These are phyloP conservation scores for Heteromormyrus szaboi DNA, from an alignment of 2,797 vertebrate species.

Conservation along the genomic window DNA sequence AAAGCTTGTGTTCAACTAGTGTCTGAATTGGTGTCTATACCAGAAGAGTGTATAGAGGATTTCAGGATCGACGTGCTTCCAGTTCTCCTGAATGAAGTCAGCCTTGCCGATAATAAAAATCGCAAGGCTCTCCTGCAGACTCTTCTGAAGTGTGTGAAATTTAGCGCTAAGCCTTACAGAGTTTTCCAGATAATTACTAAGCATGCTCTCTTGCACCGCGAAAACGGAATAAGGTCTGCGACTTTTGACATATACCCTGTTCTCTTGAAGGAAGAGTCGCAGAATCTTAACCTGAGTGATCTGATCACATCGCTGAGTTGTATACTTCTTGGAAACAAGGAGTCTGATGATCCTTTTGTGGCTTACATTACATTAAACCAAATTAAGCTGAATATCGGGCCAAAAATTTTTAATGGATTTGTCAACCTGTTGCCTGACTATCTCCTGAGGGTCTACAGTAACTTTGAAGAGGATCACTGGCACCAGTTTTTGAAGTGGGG, in stretches of 20 bases:
- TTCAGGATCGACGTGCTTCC: conserved; percentile 44
- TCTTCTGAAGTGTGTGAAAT: conserved; percentile 41
- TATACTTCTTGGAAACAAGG: conserved; percentile 26
- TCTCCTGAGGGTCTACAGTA: conserved; percentile 42
- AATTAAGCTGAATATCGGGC: conserved; percentile 44
- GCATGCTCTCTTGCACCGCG: conserved; percentile 42
- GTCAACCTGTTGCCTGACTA: conserved; percentile 43
- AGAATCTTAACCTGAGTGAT: conserved; percentile 39
- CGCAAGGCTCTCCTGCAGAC: conserved; percentile 45
- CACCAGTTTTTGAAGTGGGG: neutral
- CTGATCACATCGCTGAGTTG: conserved; percentile 30
- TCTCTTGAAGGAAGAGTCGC: conserved; percentile 39
- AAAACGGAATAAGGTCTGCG: conserved; percentile 39
- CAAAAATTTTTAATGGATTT: conserved; percentile 43
- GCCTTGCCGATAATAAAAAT: neutral
- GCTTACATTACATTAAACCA: conserved; percentile 40
- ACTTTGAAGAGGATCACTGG: conserved; percentile 35
- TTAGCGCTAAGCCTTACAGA: conserved; percentile 30
- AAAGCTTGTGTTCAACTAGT: conserved; percentile 43
- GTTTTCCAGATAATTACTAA: conserved; percentile 43
- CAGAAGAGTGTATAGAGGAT: conserved; percentile 35
- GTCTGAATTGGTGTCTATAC: conserved; percentile 40
- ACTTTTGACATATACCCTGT: conserved; percentile 40
- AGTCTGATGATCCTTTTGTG: conserved; percentile 33
- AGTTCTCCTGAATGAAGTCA: conserved; percentile 25